Base-by-base conservation (phyloP, 2,113 vertebrate species). In the Motacilla alba region DNA sequence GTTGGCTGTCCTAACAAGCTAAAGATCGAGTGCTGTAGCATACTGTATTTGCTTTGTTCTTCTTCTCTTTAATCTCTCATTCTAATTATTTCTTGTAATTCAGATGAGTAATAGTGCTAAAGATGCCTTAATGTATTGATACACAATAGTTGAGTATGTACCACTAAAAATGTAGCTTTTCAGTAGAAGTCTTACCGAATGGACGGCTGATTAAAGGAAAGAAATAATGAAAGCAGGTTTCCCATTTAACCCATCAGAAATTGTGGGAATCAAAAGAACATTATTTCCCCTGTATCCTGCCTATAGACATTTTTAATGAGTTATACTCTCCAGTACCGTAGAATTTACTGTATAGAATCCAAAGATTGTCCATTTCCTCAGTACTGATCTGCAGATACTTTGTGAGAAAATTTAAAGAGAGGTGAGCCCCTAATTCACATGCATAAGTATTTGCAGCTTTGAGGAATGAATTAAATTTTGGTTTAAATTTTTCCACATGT, bases 21-120 rank as follows among this genome's bases (percentile, higher is more conserved):
- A 41, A 94, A 93, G 68, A 64, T 81, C 15, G 14, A 63, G 58
- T 75, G 87, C 80, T 85, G 33, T 50, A 58, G 26, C 50, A 56
- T 59, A 53, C 39, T 72, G 16, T 53, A 47, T 92, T 83, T 72
- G 41, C 90, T 96, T 97, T 96, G 83, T 95, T 96, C 77, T 84
- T 73, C 47, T 85, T 86, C 67, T 89, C 94, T 96, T 96, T 97
- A 67, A 96, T 96, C 91, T 95, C 67, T 49, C 18, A 49, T n/a
- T 90, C 80, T 89, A 69, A 81, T 94, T 91, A 94, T 77, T 86
- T 69, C 43, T 77, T 83, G 30, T 82, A 26, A 78, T 70, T 79
- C 16, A 15, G 46, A 74, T 58, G 64, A 95, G 31, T 91, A 87
- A 69, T 31, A 28, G 41, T 63, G 67, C 43, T 67, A 56, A 90